Evolutionary conservation across 35 echinoderm and acorn worm species (phyloP), one percentile per base, ranked within the genome.

Genomic region (Anneissia japonica): DNA sequence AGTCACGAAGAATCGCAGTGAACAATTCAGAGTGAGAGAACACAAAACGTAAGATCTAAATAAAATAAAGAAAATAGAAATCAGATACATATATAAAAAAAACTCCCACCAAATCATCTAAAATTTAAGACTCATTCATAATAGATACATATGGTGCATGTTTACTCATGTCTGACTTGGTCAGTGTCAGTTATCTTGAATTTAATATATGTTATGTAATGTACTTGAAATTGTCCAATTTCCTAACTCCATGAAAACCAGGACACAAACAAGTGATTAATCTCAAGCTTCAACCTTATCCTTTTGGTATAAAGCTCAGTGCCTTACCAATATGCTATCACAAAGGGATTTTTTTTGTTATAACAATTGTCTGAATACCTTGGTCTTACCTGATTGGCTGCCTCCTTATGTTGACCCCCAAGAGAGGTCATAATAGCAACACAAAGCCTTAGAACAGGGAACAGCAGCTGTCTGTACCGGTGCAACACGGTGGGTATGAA

Each of bases 401-500:
- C 91, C 30, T 93, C 91, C 30, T 89, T 93, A 77, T 98, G 91
- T 38, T 93, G 85, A 89, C 89, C 89, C 30, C 92, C 92, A 39
- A 98, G 86, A 32, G 95, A 98, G 7, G 95, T 92, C 74, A 98
- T 76, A 38, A 98, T 81, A 31, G 96, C 92, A 46, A 88, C 80
- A 33, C 91, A 91, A 0, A 99, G 84, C 78, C 83, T 83, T 3
- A 99, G 79, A 11, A 93, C 89, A 35, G 96, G 96, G 56, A 94
- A 94, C 38, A 99, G 78, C 19, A 99, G 91, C 56, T 99, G 96
- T 9, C 92, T 82, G 64, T 94, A 99, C 28, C 96, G 56, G 30
- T 72, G 82, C 96, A 99, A 94, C 16, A 99, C 80, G 35, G 85
- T 91, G 0, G 96, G 96, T 39, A 99, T 76, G 39, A 99, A 99